phyloP scores from a whole-genome alignment of 1,140 invertebrate genomes.

The Cotesia vestalis region DNA sequence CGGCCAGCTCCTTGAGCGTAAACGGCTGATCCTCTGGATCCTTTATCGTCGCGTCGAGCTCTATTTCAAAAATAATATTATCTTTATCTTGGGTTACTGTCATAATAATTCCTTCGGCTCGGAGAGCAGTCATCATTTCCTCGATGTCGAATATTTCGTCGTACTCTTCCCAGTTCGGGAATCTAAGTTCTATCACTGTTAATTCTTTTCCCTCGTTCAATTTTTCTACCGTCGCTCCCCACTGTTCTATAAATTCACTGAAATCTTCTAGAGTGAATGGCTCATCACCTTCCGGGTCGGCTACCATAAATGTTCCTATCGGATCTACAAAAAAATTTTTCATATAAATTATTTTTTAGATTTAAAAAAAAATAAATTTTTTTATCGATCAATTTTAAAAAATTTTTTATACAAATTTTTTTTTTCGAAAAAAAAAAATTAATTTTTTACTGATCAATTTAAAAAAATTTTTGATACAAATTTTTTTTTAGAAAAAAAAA shows the following conservation, averaged over 20 bases:
- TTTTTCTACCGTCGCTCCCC: constrained; percentile 1
- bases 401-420: no score
- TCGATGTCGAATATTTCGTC: constrained; percentile 10
- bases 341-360: no score
- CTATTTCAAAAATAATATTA: neutral
- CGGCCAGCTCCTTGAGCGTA: constrained; percentile 20
- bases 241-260: neutral
- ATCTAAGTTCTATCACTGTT: constrained; percentile 16
- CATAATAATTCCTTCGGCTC: constrained; percentile 13
- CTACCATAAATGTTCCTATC: constrained; percentile 25
- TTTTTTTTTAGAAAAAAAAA: no score
- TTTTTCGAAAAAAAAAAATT: no score
- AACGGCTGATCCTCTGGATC: constrained; percentile 10
- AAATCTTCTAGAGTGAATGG: constrained; percentile 22
- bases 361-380: no score
- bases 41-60: constrained; percentile 17
- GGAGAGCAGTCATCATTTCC: neutral
- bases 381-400: no score
- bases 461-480: no score
- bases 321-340: constrained; percentile 8
- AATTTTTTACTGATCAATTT: no score
- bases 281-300: neutral
- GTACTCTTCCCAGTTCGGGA: neutral
- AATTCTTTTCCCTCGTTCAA: constrained; percentile 6
- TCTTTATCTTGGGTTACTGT: constrained; percentile 4